Conservation (phyloP, 2,113 vertebrate genomes). For the Microcebus griseorufus region DNA sequence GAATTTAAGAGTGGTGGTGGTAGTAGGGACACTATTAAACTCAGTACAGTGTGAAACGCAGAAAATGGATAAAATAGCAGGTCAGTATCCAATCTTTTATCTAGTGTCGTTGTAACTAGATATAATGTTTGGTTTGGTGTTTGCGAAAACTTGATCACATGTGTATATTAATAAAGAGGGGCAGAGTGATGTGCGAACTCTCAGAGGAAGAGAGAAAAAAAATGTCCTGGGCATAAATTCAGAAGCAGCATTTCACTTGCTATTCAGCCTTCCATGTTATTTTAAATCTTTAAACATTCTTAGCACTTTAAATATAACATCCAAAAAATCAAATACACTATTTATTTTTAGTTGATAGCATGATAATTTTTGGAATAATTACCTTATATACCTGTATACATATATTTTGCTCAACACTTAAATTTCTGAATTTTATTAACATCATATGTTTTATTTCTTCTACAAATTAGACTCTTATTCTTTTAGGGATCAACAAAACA, state of each 20-base stretch:
- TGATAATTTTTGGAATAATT: not conserved
- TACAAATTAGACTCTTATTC: not conserved
- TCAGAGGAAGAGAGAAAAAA: conserved; percentile 26
- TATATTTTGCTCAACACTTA: not conserved
- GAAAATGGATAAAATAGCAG: not conserved
- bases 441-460: not conserved
- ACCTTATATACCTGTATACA: not conserved
- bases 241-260: conserved; percentile 62
- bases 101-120: not conserved
- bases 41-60: not conserved
- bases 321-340: not conserved
- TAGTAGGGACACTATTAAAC: not conserved
- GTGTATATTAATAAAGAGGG: conserved; percentile 8
- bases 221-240: conserved; percentile 56
- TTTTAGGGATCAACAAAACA: not conserved
- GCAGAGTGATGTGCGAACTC: conserved; percentile 45
- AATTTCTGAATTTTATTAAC: not conserved
- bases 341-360: not conserved
- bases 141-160: conserved; percentile 14
- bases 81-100: not conserved
- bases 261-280: conserved; percentile 60
- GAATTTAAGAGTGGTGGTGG: not conserved
- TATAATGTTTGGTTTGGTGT: conserved; percentile 7
- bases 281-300: conserved; percentile 46
- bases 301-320: not conserved